Percentiles rank a stretch among this genome's conserved stretches.
These are phyloP conservation scores for Eulemur rubriventer DNA, from an alignment of 2,797 vertebrate genomes.

Conservation along the genomic window DNA sequence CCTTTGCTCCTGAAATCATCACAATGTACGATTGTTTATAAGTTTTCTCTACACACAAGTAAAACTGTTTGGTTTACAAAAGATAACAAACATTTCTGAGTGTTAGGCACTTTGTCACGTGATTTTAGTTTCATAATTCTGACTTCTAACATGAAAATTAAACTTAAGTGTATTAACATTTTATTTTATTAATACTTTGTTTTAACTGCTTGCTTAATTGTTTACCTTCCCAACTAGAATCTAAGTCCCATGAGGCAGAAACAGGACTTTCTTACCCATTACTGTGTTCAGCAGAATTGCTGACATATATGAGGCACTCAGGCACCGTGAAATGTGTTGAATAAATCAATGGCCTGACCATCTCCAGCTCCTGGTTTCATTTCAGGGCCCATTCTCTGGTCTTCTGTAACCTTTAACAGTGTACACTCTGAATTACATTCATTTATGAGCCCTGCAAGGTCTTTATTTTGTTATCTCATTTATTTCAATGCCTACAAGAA, in stretches of 20 bases:
- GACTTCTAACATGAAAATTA: not conserved
- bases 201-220: not conserved
- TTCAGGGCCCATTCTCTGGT: not conserved
- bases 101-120: not conserved
- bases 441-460: not conserved
- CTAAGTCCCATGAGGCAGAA: not conserved
- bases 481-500: not conserved
- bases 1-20: not conserved
- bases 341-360: no score
- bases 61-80: not conserved
- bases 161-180: not conserved
- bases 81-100: not conserved
- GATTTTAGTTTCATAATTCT: not conserved
- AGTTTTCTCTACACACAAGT: not conserved
- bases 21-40: not conserved
- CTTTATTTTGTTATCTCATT: not conserved
- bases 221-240: not conserved
- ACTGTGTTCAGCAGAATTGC: not conserved
- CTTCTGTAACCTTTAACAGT: no score
- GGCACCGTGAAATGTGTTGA: not conserved
- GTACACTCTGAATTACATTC: accelerated
- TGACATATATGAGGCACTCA: not conserved
- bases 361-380: not conserved
- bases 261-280: accelerated
- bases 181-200: not conserved